Percentiles rank a stretch among this genome's conserved stretches.
Evolutionary conservation across 2,888 invertebrate genomes (phyloP).

Genomic region (Toxonevra muliebris): DNA sequence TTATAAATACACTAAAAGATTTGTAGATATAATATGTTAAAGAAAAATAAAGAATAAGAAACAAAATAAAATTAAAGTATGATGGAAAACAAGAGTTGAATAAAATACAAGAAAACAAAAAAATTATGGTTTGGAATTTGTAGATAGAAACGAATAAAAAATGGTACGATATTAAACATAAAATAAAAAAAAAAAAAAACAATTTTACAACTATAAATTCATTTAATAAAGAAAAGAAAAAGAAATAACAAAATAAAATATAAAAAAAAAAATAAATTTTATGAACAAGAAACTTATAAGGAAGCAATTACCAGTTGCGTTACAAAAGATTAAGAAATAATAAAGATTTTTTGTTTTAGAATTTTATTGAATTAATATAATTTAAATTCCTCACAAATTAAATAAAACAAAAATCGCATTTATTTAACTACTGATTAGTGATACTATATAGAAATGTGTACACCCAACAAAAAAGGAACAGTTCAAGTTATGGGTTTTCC

Average conservation of each 20-base stretch:
- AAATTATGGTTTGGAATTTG: conserved; percentile 17
- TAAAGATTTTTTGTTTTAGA: no score
- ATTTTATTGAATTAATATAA: no score
- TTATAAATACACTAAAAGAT: conserved; percentile 27
- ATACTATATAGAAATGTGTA: no score
- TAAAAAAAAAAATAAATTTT: neutral
- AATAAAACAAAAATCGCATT: no score
- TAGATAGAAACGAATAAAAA: conserved; percentile 23
- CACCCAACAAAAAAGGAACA: no score
- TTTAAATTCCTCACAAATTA: no score
- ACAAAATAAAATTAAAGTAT: conserved; percentile 3
- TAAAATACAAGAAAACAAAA: conserved; percentile 10
- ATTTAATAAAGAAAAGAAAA: neutral
- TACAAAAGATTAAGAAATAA: conserved; percentile 1
- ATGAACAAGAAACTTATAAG: neutral
- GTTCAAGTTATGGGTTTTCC: no score
- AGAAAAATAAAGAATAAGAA: conserved; percentile 3
- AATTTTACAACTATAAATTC: conserved; percentile 4
- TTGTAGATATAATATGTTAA: conserved; percentile 20
- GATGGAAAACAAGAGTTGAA: neutral
- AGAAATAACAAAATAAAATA: conserved; percentile 1
- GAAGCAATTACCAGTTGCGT: conserved; percentile 5
- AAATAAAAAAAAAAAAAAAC: neutral
- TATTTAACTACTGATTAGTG: no score
- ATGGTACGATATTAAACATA: neutral